phyloP scores from a whole-genome alignment of 1,140 invertebrate genomes.

The Drosophila tristis region DNA sequence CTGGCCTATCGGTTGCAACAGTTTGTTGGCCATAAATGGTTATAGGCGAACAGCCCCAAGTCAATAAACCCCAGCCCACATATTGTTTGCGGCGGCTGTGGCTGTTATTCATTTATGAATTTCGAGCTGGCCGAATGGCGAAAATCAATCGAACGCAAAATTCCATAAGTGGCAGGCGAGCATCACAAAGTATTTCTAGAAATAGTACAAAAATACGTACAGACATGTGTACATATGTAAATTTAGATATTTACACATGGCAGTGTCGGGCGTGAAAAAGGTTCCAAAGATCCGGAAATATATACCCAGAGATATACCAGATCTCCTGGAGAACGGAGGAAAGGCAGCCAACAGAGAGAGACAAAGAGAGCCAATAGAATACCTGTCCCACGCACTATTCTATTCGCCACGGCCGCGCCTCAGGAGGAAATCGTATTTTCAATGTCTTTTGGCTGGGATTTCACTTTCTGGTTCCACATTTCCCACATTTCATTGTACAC shows the following conservation, averaged over 20 bases:
- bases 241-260: background rate
- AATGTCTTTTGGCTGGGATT: constrained; percentile 57
- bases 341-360: no score
- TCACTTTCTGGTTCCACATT: constrained; percentile 25
- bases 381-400: constrained; percentile 8
- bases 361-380: background rate
- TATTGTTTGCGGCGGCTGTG: constrained; percentile 25
- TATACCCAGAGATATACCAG: no score
- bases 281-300: constrained; percentile 46
- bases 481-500: constrained; percentile 41
- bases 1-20: constrained; percentile 60
- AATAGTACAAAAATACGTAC: constrained; percentile 4
- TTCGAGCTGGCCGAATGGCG: constrained; percentile 37
- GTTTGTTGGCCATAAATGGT: constrained; percentile 71
- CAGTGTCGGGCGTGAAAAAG: constrained; percentile 12
- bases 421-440: constrained; percentile 56
- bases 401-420: constrained; percentile 1
- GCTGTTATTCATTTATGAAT: constrained; percentile 20
- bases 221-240: constrained; percentile 21
- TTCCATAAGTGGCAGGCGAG: constrained; percentile 64
- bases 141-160: constrained; percentile 61
- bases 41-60: constrained; percentile 34
- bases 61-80: constrained; percentile 76
- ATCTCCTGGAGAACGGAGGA: no score
- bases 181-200: constrained; percentile 47